These are phyloP conservation scores for Centrocercus urophasianus DNA, from an alignment of 2,113 vertebrate species.

Conservation along the genomic window DNA sequence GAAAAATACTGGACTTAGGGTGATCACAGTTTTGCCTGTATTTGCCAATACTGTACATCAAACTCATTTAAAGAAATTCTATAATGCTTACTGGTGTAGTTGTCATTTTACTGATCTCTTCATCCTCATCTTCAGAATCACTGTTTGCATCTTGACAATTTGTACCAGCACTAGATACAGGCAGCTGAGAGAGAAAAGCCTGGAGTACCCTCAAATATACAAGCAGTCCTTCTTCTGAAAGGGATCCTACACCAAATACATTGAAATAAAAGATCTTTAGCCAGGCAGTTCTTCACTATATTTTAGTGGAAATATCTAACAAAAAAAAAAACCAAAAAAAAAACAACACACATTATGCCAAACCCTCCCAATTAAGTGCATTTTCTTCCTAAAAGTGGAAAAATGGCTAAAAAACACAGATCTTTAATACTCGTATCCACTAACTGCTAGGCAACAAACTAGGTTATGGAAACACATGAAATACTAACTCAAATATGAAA, in stretches of 20 bases:
- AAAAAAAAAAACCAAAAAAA: not conserved
- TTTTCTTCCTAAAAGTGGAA: not conserved
- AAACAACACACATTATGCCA: not conserved
- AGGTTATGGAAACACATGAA: fast-evolving
- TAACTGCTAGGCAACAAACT: not conserved
- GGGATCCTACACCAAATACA: slow-evolving; percentile 76
- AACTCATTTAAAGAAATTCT: not conserved
- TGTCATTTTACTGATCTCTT: slow-evolving; percentile 76
- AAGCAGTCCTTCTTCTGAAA: slow-evolving; percentile 94
- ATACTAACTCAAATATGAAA: not conserved
- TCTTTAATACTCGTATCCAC: not conserved
- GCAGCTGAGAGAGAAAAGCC: slow-evolving; percentile 88
- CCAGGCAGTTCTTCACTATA: not conserved
- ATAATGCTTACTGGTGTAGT: slow-evolving; percentile 78
- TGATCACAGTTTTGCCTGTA: fast-evolving
- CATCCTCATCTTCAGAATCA: slow-evolving; percentile 94
- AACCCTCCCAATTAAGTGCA: not conserved
- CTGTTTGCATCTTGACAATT: slow-evolving; percentile 84
- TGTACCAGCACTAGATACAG: slow-evolving; percentile 81
- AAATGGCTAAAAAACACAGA: not conserved
- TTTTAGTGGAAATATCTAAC: not conserved
- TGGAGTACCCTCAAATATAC: slow-evolving; percentile 91
- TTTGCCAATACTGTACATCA: not conserved
- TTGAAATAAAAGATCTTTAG: not conserved
- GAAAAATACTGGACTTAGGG: not conserved